Evolutionary conservation across 1,140 invertebrate genomes (phyloP), one percentile per base, ranked within the genome.

Genomic region (Drosophila parabipectinata): DNA sequence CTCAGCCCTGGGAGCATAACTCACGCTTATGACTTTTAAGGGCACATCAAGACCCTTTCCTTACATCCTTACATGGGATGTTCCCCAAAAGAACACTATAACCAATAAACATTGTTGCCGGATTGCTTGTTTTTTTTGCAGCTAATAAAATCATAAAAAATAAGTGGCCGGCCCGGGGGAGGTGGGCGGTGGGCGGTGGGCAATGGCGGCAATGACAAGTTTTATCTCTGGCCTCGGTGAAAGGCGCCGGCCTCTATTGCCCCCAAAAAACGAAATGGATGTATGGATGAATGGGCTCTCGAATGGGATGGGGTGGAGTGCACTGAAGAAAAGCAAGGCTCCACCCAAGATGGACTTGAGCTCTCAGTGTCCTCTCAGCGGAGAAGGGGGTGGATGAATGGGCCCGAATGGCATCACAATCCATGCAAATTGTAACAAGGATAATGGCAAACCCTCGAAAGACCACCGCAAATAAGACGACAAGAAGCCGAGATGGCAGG

Each of bases 101-200:
- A 88, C 83, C 83, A 88, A 88, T 88, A 88, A 88, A 88, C 83
- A 88, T 88, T 88, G 83, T 88, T 79, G 74, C 83, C 67, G 77
- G 76, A 88, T 88, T 88, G 83, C 84, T 82, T 88, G 83, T 88
- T 88, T 21, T 21, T 21, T 88, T 88, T 88, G 83, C 83, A 88
- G 83, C 83, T 88, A 88, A 88, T 88, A 88, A 88, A 88, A 88
- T 88, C 83, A 88, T 88, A 88, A 88, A 83, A 81, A 87, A 87
- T 60, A 62, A 82, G 79, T 82, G 79, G 79, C 75, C 76, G 48
- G 18, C 18, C 18, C n/a, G n/a, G 18, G 18, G 18, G 1, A 1
- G 18, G 18, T 18, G 15, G 24, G 18, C 21, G 50, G 37, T 0
- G 24, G 15, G n/a, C 6, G 26, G 14, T 15, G 41, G 62, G 61